Evolutionary conservation across 2,113 vertebrate genomes (phyloP).

Genomic region (Oreotrochilus melanogaster): DNA sequence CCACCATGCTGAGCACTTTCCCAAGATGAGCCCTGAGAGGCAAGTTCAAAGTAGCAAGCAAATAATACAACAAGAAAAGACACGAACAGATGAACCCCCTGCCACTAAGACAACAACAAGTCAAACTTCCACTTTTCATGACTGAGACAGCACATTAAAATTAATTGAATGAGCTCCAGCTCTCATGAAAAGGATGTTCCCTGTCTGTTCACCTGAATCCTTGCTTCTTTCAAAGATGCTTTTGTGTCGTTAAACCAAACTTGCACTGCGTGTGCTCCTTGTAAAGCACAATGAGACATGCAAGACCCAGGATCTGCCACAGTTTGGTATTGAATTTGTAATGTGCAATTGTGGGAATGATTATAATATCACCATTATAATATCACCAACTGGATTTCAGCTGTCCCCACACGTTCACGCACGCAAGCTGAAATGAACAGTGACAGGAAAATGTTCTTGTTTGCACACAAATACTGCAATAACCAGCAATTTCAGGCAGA

Average conservation of each 20-base stretch:
- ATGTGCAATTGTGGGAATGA: slow-evolving; percentile 41
- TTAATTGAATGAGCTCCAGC: slow-evolving; percentile 22
- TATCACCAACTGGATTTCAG: slow-evolving; percentile 59
- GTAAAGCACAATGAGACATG: background rate
- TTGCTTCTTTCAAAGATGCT: background rate
- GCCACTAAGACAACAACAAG: background rate
- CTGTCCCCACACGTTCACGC: slow-evolving; percentile 28
- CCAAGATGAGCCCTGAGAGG: background rate
- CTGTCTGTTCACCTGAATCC: background rate
- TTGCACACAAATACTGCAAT: slow-evolving; percentile 75
- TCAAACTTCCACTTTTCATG: slow-evolving; percentile 1
- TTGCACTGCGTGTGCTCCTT: background rate
- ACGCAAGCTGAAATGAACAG: slow-evolving; percentile 4
- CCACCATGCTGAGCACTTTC: background rate
- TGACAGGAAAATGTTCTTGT: slow-evolving; percentile 77
- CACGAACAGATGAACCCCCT: background rate
- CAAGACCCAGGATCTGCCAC: background rate
- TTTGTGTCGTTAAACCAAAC: slow-evolving; percentile 4
- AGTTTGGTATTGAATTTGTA: slow-evolving; percentile 42
- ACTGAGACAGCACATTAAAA: slow-evolving; percentile 11
- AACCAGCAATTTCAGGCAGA: slow-evolving; percentile 65
- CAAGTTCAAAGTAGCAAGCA: background rate
- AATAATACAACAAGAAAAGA: background rate
- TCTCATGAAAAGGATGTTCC: background rate
- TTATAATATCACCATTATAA: slow-evolving; percentile 45